Conservation (phyloP, 2,113 vertebrate genomes). For the Macquaria ambigua region DNA sequence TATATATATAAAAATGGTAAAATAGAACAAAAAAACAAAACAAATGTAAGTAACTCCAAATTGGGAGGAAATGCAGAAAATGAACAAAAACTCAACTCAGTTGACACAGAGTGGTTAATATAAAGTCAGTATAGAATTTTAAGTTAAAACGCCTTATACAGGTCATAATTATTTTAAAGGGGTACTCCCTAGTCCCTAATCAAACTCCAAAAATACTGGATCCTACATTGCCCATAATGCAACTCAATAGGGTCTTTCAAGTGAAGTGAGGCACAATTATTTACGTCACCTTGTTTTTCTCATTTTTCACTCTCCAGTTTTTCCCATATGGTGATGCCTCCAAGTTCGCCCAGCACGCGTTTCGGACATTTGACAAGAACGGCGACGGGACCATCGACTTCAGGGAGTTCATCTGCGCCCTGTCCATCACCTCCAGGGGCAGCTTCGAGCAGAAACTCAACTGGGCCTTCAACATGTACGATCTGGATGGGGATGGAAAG, state of each 20-base stretch:
- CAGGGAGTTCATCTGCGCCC: slow-evolving; percentile 98
- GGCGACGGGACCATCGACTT: slow-evolving; percentile 98
- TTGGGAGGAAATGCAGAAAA: background rate
- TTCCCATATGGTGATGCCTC: slow-evolving; percentile 98
- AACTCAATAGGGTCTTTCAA: background rate
- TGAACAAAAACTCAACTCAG: no score
- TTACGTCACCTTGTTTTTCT: background rate
- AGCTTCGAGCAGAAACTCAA: slow-evolving; percentile 99
- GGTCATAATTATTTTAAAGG: no score
- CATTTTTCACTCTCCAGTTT: slow-evolving; percentile 83
- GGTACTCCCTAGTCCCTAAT: background rate
- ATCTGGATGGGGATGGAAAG: slow-evolving; percentile 95
- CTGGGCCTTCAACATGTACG: slow-evolving; percentile 99
- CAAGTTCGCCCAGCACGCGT: slow-evolving; percentile 98
- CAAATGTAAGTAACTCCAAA: no score
- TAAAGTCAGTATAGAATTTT: no score
- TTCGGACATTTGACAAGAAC: slow-evolving; percentile 98
- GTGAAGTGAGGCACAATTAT: no score
- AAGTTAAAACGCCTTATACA: no score
- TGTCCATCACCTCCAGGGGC: slow-evolving; percentile 96
- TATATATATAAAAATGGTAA: no score
- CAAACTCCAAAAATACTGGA: background rate
- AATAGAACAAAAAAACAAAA: no score
- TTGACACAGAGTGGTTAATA: no score
- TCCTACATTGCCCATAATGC: background rate